Percentiles rank a stretch among this genome's conserved stretches.
phyloP scores from a whole-genome alignment of 2,797 vertebrate genomes.

The Cetoscarus ocellatus region DNA sequence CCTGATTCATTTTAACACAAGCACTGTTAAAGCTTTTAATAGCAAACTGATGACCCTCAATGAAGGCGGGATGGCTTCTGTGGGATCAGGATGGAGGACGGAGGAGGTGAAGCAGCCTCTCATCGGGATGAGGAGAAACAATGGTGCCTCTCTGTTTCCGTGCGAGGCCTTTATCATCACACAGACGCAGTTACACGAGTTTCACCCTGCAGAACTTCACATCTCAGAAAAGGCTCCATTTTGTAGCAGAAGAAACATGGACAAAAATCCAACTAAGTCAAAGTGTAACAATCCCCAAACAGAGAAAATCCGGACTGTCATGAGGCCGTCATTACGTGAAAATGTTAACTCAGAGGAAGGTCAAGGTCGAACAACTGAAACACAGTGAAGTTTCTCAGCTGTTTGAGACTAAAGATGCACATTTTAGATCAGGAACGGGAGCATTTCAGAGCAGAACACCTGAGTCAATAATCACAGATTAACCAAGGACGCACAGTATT shows the following conservation, averaged over 20 bases:
- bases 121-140: constrained; percentile 80
- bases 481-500: too few species aligned
- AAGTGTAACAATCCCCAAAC: neutral
- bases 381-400: neutral
- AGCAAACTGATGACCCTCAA: neutral
- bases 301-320: neutral
- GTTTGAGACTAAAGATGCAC: neutral
- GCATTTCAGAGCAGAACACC: too few species aligned
- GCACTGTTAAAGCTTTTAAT: too few species aligned
- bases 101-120: constrained; percentile 82
- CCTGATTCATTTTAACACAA: too few species aligned
- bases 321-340: constrained; percentile 5
- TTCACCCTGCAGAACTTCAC: constrained; percentile 37
- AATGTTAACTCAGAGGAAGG: neutral
- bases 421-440: too few species aligned
- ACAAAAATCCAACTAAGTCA: neutral
- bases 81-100: constrained; percentile 53
- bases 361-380: constrained; percentile 10
- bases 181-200: constrained; percentile 27
- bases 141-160: constrained; percentile 61
- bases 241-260: neutral
- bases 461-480: too few species aligned
- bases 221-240: neutral
- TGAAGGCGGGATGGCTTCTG: constrained; percentile 35
- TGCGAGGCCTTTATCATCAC: constrained; percentile 37